Evolutionary conservation across 2,113 vertebrate genomes (phyloP), one percentile per base, ranked within the genome.

Genomic region (Cavia porcellus): DNA sequence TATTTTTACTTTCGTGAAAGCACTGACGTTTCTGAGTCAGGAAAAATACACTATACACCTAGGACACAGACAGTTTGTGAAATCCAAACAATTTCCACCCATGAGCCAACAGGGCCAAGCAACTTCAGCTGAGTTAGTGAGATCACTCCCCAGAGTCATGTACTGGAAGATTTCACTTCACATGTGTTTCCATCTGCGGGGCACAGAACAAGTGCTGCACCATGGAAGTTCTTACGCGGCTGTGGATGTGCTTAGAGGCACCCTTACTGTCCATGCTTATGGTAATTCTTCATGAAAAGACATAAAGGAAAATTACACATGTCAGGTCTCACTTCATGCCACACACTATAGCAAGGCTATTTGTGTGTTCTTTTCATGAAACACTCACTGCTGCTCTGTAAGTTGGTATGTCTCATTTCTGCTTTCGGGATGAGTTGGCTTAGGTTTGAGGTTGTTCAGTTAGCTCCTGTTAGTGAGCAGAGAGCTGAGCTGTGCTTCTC

Each of bases 1-100:
- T 91, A 86, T 92, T 94, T 97, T 97, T 95, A 68, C 32, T 38
- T 80, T 35, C 22, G 92, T 93, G 30, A 24, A 82, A 93, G 75
- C 38, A 42, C 3, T 59, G 38, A 89, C n/a, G 10, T 14, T 64
- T 97, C 79, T 95, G 89, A 96, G 68, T 94, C 80, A 94, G n/a
- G 47, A 47, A 87, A 92, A 94, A 35, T 30, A 88, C 35, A 82
- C 35, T 19, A 3, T 30, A 89, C 42, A 42, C 45, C 55, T 52
- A 68, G 85, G 94, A 90, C 42, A 90, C 50, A 87, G 30, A 35
- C 35, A 91, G 15, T 20, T 81, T 64, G 61, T 90, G 38, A 96
- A 87, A 90, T n/a, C 68, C 89, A 83, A 86, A 61, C 10, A 47
- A 45, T 11, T 70, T 72, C 32, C 83, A 66, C 42, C n/a, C 32